Base-by-base conservation (phyloP, 2,113 vertebrate species). In the Macrotus californicus region DNA sequence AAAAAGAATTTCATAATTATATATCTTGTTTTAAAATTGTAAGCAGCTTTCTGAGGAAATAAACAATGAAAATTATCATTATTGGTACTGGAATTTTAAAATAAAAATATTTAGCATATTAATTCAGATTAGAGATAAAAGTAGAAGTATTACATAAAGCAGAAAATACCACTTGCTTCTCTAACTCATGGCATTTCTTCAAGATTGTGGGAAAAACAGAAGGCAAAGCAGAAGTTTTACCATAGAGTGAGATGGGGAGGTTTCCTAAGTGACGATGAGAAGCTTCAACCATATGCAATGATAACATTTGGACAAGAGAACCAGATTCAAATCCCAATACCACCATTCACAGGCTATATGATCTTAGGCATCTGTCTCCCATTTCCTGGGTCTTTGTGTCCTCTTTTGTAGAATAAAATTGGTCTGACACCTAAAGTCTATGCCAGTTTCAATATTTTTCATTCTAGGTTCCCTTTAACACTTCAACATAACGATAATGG, bases 81-180 rank as follows among this genome's bases (percentile, higher is more conserved):
- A 39, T 69, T n/a, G 84, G 39, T 52, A 89, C 10, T 93, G 19
- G 14, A 75, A 93, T 94, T 89, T 56, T 91, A 85, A 89, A 90
- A 69, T 91, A 16, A 94, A 93, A 18, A 82, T 50, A 22, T n/a
- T 43, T 3, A 24, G 31, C 24, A 36, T 61, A 81, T 41, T 87
- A 92, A 87, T 91, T 95, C 21, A 85, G 52, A 52, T 61, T 72
- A 61, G 15, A 83, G 76, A 75, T 89, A 80, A 93, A 86, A 92
- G 66, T 21, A 84, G 12, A 86, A 80, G 14, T 81, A 95, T 85
- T 91, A 94, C 41, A 72, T 52, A 88, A 95, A 85, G 64, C 66
- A 86, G 50, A 84, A 83, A 79, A 87, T 56, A 89, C 14, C 24
- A 54, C 64, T 84, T 92, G 41, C 56, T 95, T 95, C 39, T 85